Base-by-base conservation (phyloP, 2,888 invertebrate genomes). In the Lepidochitona cinerea region DNA sequence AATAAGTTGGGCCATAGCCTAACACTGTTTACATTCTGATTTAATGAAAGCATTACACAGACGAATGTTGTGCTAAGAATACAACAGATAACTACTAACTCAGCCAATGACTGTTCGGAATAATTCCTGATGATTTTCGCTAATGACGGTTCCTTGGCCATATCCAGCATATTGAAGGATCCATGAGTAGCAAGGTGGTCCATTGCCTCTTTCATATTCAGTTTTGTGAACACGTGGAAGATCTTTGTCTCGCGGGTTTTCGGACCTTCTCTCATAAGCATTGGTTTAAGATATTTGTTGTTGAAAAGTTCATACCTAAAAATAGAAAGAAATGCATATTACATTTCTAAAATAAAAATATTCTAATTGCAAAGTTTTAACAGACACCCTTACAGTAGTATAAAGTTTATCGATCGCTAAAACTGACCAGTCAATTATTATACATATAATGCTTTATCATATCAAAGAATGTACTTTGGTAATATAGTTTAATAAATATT, bases 201-300 rank as follows among this genome's bases (percentile, higher is more conserved):
- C 93, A 97, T 95, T 18, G 97, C 98, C 90, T 98, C 98, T 85
- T 94, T 94, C 95, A 97, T 96, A 32, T 96, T 96, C 83, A 97
- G 91, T 89, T 97, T 97, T 2, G 97, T 96, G 91, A 96, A 97
- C 18, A 78, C 78, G 9, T 76, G 72, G 52, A 83, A 71, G 49
- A 84, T 81, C 49, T 75, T 72, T 0, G 97, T 97, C 91, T 97
- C 97, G 86, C 97, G 93, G 84, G 97, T 97, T 90, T 97, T 97
- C 71, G 97, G 97, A 88, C 97, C 78, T 69, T 89, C 95, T 83
- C 96, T 93, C 80, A 97, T 93, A 83, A 98, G 92, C 87, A 95
- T 94, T 32, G 97, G 97, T 80, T 97, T 94, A 85, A 98, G 95
- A 91, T 96, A 98, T 88, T 95, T 94, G 92, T 96, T 97, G 92